Evolutionary conservation across 1,140 invertebrate genomes (phyloP).

Genomic region (Macrobrachium nipponense): DNA sequence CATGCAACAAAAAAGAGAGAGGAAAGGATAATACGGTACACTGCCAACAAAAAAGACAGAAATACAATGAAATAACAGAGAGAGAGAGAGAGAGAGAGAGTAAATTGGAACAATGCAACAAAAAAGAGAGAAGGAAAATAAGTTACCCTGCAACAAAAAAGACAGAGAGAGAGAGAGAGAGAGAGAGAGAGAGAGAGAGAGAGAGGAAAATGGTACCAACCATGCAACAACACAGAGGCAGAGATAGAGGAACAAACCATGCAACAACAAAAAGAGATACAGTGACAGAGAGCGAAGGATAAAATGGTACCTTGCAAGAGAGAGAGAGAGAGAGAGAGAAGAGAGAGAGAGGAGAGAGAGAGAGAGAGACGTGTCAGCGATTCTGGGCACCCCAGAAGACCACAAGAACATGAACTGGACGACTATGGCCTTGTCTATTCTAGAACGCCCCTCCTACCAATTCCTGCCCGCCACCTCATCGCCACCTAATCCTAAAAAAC

Average conservation of each 20-base stretch:
- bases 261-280: not conserved
- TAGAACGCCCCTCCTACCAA: not conserved
- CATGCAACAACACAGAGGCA: not conserved
- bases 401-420: too few species aligned
- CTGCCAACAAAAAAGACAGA: not conserved
- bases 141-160: too few species aligned
- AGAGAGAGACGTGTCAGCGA: not conserved
- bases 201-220: not conserved
- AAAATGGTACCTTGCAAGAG: not conserved
- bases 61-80: not conserved
- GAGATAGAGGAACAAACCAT: not conserved
- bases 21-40: too few species aligned
- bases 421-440: not conserved
- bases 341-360: not conserved
- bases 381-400: too few species aligned
- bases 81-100: not conserved
- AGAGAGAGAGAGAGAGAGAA: not conserved
- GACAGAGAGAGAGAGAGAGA: constrained; percentile 26
- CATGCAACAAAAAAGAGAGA: not conserved
- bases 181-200: constrained; percentile 28
- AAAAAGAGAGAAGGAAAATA: constrained; percentile 5
- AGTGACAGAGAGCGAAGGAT: constrained; percentile 18
- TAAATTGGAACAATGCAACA: too few species aligned
- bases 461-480: too few species aligned
- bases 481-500: too few species aligned